phyloP scores from a whole-genome alignment of 2,888 invertebrate genomes.

The Leptura quadrifasciata region DNA sequence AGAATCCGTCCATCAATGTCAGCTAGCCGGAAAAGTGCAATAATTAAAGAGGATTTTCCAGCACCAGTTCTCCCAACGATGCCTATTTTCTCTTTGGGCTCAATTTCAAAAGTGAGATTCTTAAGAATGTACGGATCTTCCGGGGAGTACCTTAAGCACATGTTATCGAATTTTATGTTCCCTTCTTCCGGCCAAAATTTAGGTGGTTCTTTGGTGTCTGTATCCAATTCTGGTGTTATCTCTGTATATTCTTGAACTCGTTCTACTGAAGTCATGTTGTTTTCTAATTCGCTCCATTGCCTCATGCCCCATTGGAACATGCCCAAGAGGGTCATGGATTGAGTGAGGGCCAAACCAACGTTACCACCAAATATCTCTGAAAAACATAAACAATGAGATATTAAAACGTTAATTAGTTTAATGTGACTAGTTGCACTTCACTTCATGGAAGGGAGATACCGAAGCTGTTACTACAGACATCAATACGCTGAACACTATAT shows the following conservation, averaged over 20 bases:
- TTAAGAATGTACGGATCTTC: constrained; percentile 84
- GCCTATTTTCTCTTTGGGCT: constrained; percentile 83
- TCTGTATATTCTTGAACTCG: constrained; percentile 88
- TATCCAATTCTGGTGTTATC: constrained; percentile 76
- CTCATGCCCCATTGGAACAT: constrained; percentile 92
- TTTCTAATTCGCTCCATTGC: constrained; percentile 74
- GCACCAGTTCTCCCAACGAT: constrained; percentile 90
- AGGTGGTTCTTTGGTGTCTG: constrained; percentile 43
- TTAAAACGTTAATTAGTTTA: too few species aligned
- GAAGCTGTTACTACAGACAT: too few species aligned
- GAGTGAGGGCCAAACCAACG: constrained; percentile 71
- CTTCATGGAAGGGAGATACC: too few species aligned
- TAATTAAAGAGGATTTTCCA: constrained; percentile 85
- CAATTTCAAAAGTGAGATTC: constrained; percentile 80
- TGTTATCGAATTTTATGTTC: constrained; percentile 79
- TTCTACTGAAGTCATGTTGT: constrained; percentile 93
- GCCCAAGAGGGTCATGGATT: constrained; percentile 68
- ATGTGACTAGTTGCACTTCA: too few species aligned
- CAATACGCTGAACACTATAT: too few species aligned
- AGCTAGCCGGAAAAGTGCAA: constrained; percentile 87
- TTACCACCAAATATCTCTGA: constrained; percentile 68
- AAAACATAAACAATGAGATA: constrained; percentile 31
- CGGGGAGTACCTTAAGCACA: constrained; percentile 83
- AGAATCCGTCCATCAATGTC: constrained; percentile 85
- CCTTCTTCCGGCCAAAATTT: constrained; percentile 83